phyloP scores from a whole-genome alignment of 2,113 vertebrate genomes.

The Haemorhous mexicanus region DNA sequence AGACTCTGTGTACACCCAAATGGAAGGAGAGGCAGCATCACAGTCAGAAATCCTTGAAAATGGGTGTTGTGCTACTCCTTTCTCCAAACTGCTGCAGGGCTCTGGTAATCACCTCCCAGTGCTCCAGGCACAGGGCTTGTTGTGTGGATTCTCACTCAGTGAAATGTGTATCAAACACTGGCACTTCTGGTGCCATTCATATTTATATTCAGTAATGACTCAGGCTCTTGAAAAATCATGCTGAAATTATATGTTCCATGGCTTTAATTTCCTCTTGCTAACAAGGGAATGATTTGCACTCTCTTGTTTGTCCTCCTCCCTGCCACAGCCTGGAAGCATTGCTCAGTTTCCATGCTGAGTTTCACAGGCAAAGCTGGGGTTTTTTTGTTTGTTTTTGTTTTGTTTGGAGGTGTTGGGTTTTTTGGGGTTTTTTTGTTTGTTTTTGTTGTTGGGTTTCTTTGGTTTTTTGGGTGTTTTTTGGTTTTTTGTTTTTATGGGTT shows the following conservation, averaged over 20 bases:
- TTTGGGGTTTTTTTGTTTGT: too few species aligned
- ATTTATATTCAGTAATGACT: conserved; percentile 34
- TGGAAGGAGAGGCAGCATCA: background rate
- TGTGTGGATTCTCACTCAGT: background rate
- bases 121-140: background rate
- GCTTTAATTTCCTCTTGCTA: conserved; percentile 34
- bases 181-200: background rate
- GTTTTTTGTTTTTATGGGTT: too few species aligned
- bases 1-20: background rate
- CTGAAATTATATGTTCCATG: conserved; percentile 12
- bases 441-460: too few species aligned
- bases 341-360: background rate
- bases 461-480: too few species aligned
- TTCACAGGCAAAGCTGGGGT: background rate
- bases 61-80: background rate
- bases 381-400: background rate
- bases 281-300: conserved; percentile 21
- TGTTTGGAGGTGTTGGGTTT: background rate
- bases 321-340: background rate
- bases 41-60: background rate
- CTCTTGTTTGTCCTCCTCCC: conserved; percentile 12
- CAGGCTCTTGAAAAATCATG: conserved; percentile 45
- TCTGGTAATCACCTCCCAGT: background rate
- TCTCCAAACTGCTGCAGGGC: background rate
- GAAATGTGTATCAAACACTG: background rate